These are phyloP conservation scores for Anastatus disparis DNA, from an alignment of 1,140 invertebrate species.

Conservation along the genomic window DNA sequence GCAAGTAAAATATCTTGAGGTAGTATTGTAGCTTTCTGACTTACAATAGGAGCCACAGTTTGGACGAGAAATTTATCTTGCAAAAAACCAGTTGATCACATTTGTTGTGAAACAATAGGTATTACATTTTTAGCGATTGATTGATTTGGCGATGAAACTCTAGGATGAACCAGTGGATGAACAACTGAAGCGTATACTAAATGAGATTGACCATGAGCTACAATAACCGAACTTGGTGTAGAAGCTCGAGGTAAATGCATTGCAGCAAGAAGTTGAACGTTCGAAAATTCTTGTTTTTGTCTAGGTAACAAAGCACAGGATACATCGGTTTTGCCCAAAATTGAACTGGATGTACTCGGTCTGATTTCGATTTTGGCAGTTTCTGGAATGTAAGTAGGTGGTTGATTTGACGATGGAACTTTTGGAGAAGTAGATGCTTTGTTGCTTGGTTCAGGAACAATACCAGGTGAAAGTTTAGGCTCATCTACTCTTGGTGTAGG, in stretches of 20 bases:
- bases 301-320: constrained; percentile 57
- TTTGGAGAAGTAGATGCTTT: constrained; percentile 64
- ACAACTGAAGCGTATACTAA: constrained; percentile 55
- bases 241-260: constrained; percentile 60
- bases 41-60: constrained; percentile 3
- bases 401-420: constrained; percentile 64
- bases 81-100: constrained; percentile 24
- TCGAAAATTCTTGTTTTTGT: constrained; percentile 56
- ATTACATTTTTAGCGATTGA: no score
- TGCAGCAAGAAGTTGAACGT: constrained; percentile 54
- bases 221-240: constrained; percentile 68
- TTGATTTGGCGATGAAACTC: constrained; percentile 48
- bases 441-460: constrained; percentile 57
- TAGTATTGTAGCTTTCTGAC: constrained; percentile 12
- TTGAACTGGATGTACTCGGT: constrained; percentile 54
- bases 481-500: constrained; percentile 58
- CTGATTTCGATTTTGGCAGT: constrained; percentile 63
- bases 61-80: constrained; percentile 5
- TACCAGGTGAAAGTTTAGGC: constrained; percentile 59
- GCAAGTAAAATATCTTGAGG: constrained; percentile 43
- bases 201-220: constrained; percentile 59
- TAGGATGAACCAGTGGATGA: constrained; percentile 46
- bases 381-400: constrained; percentile 63
- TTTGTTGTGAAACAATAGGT: constrained; percentile 51
- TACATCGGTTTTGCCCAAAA: constrained; percentile 53